These are phyloP conservation scores for Sardinella longiceps DNA, from an alignment of 2,797 vertebrate genomes.

Conservation along the genomic window DNA sequence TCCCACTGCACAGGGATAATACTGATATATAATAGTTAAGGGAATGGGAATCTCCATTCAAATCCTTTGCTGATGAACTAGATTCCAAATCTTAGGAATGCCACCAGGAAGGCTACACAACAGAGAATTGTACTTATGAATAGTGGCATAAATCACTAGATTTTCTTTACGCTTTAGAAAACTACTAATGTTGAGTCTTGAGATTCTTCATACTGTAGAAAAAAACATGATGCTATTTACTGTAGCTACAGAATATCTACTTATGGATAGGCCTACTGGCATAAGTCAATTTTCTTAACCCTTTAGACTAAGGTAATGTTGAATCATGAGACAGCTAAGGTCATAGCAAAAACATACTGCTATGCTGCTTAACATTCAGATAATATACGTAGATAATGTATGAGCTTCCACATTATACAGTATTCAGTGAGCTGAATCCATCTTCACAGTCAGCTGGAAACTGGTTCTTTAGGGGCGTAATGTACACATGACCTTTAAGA, in stretches of 20 bases:
- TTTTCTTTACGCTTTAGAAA: not conserved
- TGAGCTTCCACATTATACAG: no score
- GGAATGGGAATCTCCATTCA: not conserved
- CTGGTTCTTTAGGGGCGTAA: not conserved
- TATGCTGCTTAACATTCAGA: no score
- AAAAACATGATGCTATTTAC: not conserved
- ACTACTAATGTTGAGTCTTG: not conserved
- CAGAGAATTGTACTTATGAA: not conserved
- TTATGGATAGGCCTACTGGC: no score
- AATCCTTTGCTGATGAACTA: constrained; percentile 9
- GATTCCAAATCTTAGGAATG: constrained; percentile 7
- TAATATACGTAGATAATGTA: no score
- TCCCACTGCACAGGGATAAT: not conserved
- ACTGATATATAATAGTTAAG: constrained; percentile 10
- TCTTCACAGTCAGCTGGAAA: no score
- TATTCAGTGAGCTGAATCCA: no score
- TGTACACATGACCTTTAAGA: not conserved
- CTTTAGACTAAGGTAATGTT: no score
- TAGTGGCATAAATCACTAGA: not conserved
- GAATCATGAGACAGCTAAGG: no score
- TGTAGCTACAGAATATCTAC: no score
- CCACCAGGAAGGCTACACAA: not conserved
- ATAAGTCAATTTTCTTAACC: no score
- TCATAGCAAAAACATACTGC: no score
- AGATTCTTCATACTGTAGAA: not conserved